Evolutionary conservation across 2,888 invertebrate species (phyloP).

Genomic region (Calameuta idolon): DNA sequence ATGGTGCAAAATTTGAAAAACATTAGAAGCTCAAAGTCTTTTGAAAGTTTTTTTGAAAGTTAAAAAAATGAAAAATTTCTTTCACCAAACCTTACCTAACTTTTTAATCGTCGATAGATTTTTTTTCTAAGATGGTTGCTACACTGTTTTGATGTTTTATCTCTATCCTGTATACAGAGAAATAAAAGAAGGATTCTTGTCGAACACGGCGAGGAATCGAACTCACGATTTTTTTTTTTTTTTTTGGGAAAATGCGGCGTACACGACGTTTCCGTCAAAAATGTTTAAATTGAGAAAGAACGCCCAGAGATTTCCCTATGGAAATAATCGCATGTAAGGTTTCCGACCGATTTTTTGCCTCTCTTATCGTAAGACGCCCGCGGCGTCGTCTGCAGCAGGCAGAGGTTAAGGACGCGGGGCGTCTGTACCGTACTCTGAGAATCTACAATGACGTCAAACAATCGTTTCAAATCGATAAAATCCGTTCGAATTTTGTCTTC

Average conservation of each 20-base stretch:
- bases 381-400: not conserved
- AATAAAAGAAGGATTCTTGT: not conserved
- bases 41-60: not conserved
- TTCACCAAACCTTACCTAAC: too few species aligned
- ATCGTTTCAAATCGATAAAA: not conserved
- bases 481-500: not conserved
- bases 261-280: not conserved
- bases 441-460: not conserved
- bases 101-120: too few species aligned
- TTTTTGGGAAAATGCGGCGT: not conserved
- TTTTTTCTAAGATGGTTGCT: too few species aligned
- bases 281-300: not conserved
- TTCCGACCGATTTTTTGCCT: not conserved
- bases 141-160: not conserved
- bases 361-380: not conserved
- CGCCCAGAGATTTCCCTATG: not conserved
- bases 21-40: not conserved
- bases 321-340: not conserved
- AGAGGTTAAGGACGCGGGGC: not conserved
- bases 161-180: not conserved
- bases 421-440: not conserved
- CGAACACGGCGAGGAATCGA: not conserved
- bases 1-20: not conserved
- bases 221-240: not conserved
- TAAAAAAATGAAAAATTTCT: not conserved